phyloP scores from a whole-genome alignment of 1,140 invertebrate genomes.

The Zaprionus gabonicus region DNA sequence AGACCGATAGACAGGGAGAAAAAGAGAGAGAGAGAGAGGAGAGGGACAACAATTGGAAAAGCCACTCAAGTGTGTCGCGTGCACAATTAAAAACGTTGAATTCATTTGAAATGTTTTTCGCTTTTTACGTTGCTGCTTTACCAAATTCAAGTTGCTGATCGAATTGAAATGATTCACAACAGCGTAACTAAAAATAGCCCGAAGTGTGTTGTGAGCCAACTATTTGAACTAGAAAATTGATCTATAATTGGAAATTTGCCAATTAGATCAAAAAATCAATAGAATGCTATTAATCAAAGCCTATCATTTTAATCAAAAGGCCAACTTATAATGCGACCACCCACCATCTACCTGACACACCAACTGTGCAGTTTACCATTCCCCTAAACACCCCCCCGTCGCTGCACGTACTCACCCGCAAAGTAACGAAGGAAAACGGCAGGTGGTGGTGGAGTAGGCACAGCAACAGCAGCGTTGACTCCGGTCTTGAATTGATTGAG shows the following conservation, averaged over 20 bases:
- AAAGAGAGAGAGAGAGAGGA: neutral
- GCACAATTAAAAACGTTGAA: slow-evolving; percentile 59
- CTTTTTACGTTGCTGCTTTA: slow-evolving; percentile 7
- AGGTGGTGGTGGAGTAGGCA: slow-evolving; percentile 34
- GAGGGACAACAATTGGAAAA: slow-evolving; percentile 45
- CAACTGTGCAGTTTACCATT: slow-evolving; percentile 12
- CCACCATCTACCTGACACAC: slow-evolving; percentile 14
- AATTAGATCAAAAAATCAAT: slow-evolving; percentile 56
- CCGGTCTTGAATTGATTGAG: slow-evolving; percentile 31
- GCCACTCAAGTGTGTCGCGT: slow-evolving; percentile 73
- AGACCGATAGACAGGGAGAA: neutral
- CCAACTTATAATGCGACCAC: neutral
- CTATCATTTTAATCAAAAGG: neutral
- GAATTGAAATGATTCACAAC: slow-evolving; percentile 42
- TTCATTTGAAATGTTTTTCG: slow-evolving; percentile 47
- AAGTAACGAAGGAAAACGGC: slow-evolving; percentile 35
- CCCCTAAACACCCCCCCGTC: neutral
- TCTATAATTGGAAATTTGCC: slow-evolving; percentile 66
- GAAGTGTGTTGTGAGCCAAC: slow-evolving; percentile 35
- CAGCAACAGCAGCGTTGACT: slow-evolving; percentile 32
- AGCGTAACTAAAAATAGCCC: slow-evolving; percentile 32
- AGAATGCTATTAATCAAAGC: slow-evolving; percentile 6
- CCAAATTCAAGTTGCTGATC: slow-evolving; percentile 29
- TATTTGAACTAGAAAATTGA: slow-evolving; percentile 73
- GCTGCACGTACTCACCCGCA: slow-evolving; percentile 57